phyloP scores from a whole-genome alignment of 2,888 invertebrate species.

The Epiblema foenella region DNA sequence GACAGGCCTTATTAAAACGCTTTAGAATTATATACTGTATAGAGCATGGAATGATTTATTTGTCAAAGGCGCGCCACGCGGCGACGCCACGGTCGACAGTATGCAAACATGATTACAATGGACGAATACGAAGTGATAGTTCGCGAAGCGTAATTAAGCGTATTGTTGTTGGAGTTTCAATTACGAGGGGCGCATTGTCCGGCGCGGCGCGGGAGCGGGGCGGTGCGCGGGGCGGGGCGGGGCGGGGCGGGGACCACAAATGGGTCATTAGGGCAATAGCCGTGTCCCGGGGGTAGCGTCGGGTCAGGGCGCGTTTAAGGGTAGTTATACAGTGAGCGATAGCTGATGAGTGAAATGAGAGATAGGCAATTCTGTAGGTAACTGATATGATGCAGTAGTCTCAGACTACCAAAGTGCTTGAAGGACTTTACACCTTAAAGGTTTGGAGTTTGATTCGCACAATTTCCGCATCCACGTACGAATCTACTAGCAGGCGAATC shows the following conservation, averaged over 20 bases:
- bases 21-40: constrained; percentile 26
- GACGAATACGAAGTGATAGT: constrained; percentile 19
- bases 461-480: not conserved
- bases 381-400: not conserved
- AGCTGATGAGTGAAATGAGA: not conserved
- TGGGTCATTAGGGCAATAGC: constrained; percentile 31
- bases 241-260: constrained; percentile 11
- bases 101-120: constrained; percentile 40
- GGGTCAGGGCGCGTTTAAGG: constrained; percentile 14
- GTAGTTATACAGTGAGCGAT: constrained; percentile 3
- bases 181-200: constrained; percentile 30
- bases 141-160: constrained; percentile 33
- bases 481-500: too few relatives aligned
- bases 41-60: constrained; percentile 22
- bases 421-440: too few relatives aligned
- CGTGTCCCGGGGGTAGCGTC: constrained; percentile 12
- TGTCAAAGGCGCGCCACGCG: constrained; percentile 12
- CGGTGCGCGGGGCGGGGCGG: too few relatives aligned
- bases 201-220: constrained; percentile 7
- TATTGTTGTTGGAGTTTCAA: constrained; percentile 37
- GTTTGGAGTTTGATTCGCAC: not conserved
- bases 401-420: not conserved
- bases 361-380: not conserved
- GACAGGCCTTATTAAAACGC: constrained; percentile 44
- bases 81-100: constrained; percentile 6